Evolutionary conservation across 2,888 invertebrate genomes (phyloP).

Genomic region (Thera obeliscata): DNA sequence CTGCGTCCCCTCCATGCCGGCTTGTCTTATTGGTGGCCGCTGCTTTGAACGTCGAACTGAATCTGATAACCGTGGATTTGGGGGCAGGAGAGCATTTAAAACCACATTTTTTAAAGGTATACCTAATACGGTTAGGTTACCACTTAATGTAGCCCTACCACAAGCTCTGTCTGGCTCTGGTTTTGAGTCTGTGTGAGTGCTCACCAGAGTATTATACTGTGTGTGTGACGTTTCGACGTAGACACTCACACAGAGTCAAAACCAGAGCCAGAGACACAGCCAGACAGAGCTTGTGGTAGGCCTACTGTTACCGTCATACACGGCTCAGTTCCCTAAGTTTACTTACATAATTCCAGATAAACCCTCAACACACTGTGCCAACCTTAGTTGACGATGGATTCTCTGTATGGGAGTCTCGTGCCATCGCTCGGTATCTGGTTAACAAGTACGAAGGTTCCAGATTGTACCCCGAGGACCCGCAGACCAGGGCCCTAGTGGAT

Average conservation of each 20-base stretch:
- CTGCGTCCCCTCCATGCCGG: slow-evolving; percentile 85
- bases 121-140: too few species aligned
- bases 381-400: slow-evolving; percentile 92
- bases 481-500: slow-evolving; percentile 89
- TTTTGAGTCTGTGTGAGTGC: too few species aligned
- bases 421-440: slow-evolving; percentile 90
- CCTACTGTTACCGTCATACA: too few species aligned
- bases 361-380: slow-evolving; percentile 92
- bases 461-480: slow-evolving; percentile 89
- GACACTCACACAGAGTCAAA: too few species aligned
- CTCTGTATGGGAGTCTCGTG: slow-evolving; percentile 91
- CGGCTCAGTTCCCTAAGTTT: background rate
- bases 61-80: slow-evolving; percentile 82
- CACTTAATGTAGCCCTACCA: too few species aligned
- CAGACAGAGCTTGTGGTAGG: too few species aligned
- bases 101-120: slow-evolving; percentile 86
- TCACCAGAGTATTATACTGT: too few species aligned
- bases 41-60: slow-evolving; percentile 84
- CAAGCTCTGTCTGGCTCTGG: too few species aligned
- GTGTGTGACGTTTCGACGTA: too few species aligned
- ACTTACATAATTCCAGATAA: slow-evolving; percentile 81
- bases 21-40: slow-evolving; percentile 85
- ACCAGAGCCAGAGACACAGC: too few species aligned
- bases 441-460: slow-evolving; percentile 89
- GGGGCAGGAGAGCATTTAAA: slow-evolving; percentile 82